A percentile compares a stretch with the other conserved stretches of the same genome.
These are phyloP conservation scores for Eupelmus urozonus DNA, from an alignment of 2,888 invertebrate genomes.

Conservation along the genomic window DNA sequence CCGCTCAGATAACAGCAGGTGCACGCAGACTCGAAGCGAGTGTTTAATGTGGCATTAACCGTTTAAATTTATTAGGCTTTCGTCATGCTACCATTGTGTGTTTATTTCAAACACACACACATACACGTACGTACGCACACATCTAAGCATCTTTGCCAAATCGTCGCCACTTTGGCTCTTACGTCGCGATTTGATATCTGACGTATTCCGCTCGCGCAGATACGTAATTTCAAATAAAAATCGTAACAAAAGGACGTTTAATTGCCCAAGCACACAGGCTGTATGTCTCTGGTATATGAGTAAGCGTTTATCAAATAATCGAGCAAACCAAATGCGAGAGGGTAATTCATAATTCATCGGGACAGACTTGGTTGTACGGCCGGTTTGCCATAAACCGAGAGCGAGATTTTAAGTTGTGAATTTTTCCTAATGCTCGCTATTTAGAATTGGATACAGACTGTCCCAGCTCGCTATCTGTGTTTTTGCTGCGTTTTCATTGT, in stretches of 20 bases:
- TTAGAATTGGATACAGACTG: too few relatives aligned
- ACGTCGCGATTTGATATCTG: constrained; percentile 11
- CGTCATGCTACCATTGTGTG: constrained; percentile 10
- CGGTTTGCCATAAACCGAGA: too few relatives aligned
- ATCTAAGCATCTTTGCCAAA: too few relatives aligned
- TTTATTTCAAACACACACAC: background rate
- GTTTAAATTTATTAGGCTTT: constrained; percentile 28
- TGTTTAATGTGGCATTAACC: constrained; percentile 28
- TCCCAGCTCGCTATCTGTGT: too few relatives aligned
- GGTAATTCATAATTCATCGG: constrained; percentile 1
- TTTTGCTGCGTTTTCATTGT: too few relatives aligned
- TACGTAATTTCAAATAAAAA: constrained; percentile 15
- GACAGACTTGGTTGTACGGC: too few relatives aligned
- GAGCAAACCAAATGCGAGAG: too few relatives aligned
- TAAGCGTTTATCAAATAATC: background rate
- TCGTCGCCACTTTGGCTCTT: background rate
- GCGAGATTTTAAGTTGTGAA: too few relatives aligned
- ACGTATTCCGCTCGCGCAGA: too few relatives aligned
- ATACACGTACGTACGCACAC: too few relatives aligned
- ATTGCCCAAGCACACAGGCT: background rate
- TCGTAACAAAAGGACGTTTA: background rate
- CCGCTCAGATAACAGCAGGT: background rate
- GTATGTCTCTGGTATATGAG: background rate
- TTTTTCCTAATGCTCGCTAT: too few relatives aligned
- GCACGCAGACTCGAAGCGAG: background rate